A percentile compares a stretch with the other conserved stretches of the same genome.
These are phyloP conservation scores for Cyanoramphus novaezelandiae DNA, from an alignment of 2,113 vertebrate genomes.

Conservation along the genomic window DNA sequence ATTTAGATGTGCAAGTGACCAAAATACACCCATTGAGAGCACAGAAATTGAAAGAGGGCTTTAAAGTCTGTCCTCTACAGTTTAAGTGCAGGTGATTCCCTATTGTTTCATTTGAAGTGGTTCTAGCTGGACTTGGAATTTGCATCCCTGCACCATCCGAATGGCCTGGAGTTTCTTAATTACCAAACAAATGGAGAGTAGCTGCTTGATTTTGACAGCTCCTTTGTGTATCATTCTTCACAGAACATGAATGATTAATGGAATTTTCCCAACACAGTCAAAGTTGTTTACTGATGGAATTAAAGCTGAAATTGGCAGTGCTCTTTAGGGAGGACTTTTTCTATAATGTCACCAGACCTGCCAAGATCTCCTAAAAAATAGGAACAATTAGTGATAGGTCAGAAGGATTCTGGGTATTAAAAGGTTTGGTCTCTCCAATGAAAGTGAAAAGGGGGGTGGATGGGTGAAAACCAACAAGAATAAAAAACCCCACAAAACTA, in stretches of 20 bases:
- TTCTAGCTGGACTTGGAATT: conserved; percentile 62
- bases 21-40: background rate
- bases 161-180: conserved; percentile 78
- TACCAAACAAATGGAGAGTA: conserved; percentile 79
- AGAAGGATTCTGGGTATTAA: conserved; percentile 55
- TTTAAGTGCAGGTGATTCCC: conserved; percentile 41
- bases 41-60: background rate
- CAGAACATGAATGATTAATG: conserved; percentile 84
- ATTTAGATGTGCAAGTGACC: conserved; percentile 14
- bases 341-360: conserved; percentile 70
- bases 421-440: conserved; percentile 29
- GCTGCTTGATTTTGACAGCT: conserved; percentile 74
- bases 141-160: conserved; percentile 52
- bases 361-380: conserved; percentile 75
- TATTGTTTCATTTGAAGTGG: conserved; percentile 4
- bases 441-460: background rate
- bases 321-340: conserved; percentile 75
- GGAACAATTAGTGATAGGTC: conserved; percentile 66
- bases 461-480: background rate
- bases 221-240: conserved; percentile 79
- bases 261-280: conserved; percentile 80
- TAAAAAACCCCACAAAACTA: background rate
- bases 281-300: conserved; percentile 82
- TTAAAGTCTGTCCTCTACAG: background rate
- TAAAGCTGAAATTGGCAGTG: conserved; percentile 78